Conservation (phyloP, 2,113 vertebrate genomes). For the Pterocles gutturalis region DNA sequence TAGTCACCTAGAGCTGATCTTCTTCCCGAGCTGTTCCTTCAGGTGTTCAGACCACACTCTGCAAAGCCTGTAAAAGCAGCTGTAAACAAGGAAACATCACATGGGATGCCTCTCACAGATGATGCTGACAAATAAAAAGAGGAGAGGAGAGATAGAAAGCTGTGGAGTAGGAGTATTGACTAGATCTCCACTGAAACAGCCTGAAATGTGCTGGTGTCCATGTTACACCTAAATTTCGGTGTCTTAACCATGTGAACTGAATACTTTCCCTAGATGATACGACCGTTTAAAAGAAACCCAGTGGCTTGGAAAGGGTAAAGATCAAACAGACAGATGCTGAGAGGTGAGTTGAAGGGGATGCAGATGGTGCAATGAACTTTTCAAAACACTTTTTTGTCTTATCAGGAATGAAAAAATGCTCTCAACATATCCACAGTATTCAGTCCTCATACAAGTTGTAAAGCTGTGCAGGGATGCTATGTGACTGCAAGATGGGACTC, state of each 20-base stretch:
- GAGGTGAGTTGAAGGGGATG: neutral
- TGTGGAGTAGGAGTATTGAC: neutral
- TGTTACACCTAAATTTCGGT: neutral
- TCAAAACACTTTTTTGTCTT: neutral
- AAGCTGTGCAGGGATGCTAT: neutral
- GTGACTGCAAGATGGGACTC: neutral
- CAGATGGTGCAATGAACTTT: neutral
- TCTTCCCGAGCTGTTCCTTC: neutral
- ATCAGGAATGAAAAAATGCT: neutral
- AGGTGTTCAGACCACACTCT: neutral
- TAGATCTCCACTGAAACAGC: no score
- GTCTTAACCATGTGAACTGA: neutral
- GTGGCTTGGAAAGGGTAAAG: neutral
- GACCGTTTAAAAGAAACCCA: neutral
- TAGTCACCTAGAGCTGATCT: neutral
- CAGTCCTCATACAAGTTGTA: neutral
- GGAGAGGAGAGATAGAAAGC: neutral
- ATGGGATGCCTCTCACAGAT: neutral
- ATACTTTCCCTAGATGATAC: neutral
- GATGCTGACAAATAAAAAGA: neutral
- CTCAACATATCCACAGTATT: neutral
- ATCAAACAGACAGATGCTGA: neutral
- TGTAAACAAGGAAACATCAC: neutral
- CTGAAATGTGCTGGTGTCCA: no score
- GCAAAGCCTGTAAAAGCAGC: neutral